These are phyloP conservation scores for Apodemia zela DNA, from an alignment of 2,888 invertebrate species.

Conservation along the genomic window DNA sequence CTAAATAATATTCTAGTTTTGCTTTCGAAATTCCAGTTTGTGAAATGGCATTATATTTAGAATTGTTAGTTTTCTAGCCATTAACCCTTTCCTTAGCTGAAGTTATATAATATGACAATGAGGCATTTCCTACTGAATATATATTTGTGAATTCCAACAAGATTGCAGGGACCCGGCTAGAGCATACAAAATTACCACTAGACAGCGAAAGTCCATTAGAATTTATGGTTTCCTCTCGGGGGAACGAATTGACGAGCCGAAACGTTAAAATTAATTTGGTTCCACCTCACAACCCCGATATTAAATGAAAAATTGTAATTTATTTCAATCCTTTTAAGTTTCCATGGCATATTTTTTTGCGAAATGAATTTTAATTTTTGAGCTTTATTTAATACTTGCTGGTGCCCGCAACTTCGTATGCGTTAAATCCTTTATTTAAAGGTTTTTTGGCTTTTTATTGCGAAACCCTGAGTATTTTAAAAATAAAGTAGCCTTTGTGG, in stretches of 20 bases:
- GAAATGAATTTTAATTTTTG: too few species aligned
- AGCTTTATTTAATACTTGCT: too few species aligned
- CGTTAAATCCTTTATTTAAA: too few species aligned
- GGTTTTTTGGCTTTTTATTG: too few species aligned
- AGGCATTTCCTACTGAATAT: constrained; percentile 36
- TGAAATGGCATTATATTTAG: too few species aligned
- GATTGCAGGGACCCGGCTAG: constrained; percentile 52
- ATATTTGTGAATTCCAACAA: constrained; percentile 48
- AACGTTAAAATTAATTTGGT: constrained; percentile 74
- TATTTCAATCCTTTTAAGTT: constrained; percentile 18
- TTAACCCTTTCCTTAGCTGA: neutral
- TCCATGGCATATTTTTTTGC: too few species aligned
- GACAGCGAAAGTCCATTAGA: constrained; percentile 77
- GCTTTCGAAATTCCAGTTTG: too few species aligned
- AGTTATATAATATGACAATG: constrained; percentile 28
- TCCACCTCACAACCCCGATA: constrained; percentile 49
- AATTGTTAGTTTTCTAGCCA: too few species aligned
- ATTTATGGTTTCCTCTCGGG: constrained; percentile 67
- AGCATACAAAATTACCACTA: constrained; percentile 66
- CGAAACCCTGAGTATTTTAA: too few species aligned
- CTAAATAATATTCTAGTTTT: too few species aligned
- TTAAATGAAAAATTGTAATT: constrained; percentile 40
- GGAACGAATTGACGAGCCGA: constrained; percentile 64
- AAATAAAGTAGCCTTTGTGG: too few species aligned
- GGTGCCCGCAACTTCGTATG: too few species aligned